A percentile compares a stretch with the other conserved stretches of the same genome.
These are phyloP conservation scores for Samia ricini DNA, from an alignment of 1,140 invertebrate genomes.

Conservation along the genomic window DNA sequence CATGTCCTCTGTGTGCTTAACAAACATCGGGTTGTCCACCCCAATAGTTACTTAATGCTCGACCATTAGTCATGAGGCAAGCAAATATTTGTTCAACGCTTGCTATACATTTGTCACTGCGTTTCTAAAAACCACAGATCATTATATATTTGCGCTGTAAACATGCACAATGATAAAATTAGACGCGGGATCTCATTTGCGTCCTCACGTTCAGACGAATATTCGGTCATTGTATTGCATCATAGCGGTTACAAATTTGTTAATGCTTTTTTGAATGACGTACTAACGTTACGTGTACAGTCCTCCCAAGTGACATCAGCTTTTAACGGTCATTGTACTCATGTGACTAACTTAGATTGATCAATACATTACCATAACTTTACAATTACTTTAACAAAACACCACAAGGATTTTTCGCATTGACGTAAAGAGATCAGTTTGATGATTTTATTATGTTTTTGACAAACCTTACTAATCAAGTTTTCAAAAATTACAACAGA, in stretches of 20 bases:
- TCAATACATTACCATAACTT: neutral
- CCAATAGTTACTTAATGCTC: constrained; percentile 65
- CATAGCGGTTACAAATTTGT: constrained; percentile 2
- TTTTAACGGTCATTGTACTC: constrained; percentile 1
- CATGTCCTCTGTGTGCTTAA: constrained; percentile 44
- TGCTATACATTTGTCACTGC: constrained; percentile 44
- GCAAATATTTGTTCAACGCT: constrained; percentile 54
- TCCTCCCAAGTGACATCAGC: constrained; percentile 4
- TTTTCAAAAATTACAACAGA: too few species aligned
- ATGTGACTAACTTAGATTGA: neutral
- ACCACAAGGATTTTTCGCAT: neutral
- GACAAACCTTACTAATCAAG: too few species aligned
- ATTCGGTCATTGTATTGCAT: neutral
- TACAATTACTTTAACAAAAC: neutral
- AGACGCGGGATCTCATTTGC: constrained; percentile 1
- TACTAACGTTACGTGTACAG: neutral
- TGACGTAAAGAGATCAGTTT: neutral
- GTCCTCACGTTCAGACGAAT: neutral
- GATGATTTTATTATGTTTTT: too few species aligned
- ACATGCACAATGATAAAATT: constrained; percentile 1
- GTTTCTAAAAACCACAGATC: constrained; percentile 38
- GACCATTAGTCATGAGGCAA: constrained; percentile 57
- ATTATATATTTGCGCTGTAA: constrained; percentile 19
- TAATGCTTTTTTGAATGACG: constrained; percentile 3
- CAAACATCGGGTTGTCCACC: constrained; percentile 68